Evolutionary conservation across 1,140 invertebrate genomes (phyloP).

Genomic region (Forficula auricularia): DNA sequence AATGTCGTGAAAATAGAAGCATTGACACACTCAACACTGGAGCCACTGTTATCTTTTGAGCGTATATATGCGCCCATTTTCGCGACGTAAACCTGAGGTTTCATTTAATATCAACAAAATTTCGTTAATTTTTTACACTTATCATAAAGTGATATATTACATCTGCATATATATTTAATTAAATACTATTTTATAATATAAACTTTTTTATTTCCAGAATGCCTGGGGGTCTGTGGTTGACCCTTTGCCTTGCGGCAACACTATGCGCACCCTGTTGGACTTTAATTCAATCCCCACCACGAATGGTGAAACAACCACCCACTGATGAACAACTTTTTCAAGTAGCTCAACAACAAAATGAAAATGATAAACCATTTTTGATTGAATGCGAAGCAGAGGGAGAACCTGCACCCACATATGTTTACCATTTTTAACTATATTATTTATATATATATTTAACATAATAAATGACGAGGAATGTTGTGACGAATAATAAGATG

Average conservation of each 20-base stretch:
- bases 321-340: slow-evolving; percentile 80
- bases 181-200: too few relatives aligned
- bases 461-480: not conserved
- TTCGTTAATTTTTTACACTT: too few relatives aligned
- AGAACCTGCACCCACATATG: slow-evolving; percentile 72
- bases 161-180: too few relatives aligned
- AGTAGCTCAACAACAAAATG: slow-evolving; percentile 56
- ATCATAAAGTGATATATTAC: too few relatives aligned
- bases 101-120: too few relatives aligned
- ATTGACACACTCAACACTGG: too few relatives aligned
- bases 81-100: too few relatives aligned
- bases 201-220: too few relatives aligned
- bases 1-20: too few relatives aligned
- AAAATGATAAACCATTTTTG: slow-evolving; percentile 84
- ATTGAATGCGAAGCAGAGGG: slow-evolving; percentile 89
- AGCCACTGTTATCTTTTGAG: too few relatives aligned
- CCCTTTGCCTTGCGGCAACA: not conserved
- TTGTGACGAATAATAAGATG: not conserved
- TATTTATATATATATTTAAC: not conserved
- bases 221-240: too few relatives aligned
- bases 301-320: slow-evolving; percentile 78
- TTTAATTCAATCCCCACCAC: slow-evolving; percentile 55
- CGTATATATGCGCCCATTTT: too few relatives aligned
- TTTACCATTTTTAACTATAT: slow-evolving; percentile 13
- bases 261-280: slow-evolving; percentile 13